phyloP scores from a whole-genome alignment of 2,113 vertebrate genomes.

The Uria lomvia region DNA sequence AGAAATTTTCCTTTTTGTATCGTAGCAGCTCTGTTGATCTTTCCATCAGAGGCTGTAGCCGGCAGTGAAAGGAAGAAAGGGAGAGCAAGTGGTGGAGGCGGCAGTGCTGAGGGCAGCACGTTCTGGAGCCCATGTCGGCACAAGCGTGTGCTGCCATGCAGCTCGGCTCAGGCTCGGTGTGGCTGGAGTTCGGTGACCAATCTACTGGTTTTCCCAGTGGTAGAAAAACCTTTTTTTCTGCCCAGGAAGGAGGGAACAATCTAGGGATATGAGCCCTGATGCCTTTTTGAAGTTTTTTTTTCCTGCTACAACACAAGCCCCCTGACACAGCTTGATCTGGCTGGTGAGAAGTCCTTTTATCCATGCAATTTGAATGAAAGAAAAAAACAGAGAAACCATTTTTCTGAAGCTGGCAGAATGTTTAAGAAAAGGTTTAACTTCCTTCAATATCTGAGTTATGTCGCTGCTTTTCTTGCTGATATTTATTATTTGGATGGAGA shows the following conservation, averaged over 20 bases:
- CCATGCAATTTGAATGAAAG: not conserved
- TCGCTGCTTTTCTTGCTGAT: slow-evolving; percentile 2
- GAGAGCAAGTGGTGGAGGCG: not conserved
- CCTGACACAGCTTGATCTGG: not conserved
- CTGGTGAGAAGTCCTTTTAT: not conserved
- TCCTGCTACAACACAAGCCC: not conserved
- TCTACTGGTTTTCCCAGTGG: not conserved
- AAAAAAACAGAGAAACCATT: slow-evolving; percentile 4
- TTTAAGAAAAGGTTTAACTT: slow-evolving; percentile 22
- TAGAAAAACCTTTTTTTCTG: not conserved
- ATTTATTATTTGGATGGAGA: slow-evolving; percentile 42
- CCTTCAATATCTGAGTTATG: slow-evolving; percentile 1
- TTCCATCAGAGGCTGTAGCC: not conserved
- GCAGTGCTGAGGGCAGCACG: not conserved
- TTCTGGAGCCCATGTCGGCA: not conserved
- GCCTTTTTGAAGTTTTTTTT: not conserved
- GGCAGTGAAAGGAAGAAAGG: not conserved
- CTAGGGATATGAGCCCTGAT: not conserved
- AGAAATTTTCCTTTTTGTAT: not conserved
- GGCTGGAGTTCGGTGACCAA: not conserved
- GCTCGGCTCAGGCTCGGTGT: not conserved
- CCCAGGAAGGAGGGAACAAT: not conserved
- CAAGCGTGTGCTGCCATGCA: not conserved
- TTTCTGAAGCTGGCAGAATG: not conserved
- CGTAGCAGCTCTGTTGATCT: not conserved